phyloP scores from a whole-genome alignment of 2,113 vertebrate genomes.

The Falcunculus frontatus region DNA sequence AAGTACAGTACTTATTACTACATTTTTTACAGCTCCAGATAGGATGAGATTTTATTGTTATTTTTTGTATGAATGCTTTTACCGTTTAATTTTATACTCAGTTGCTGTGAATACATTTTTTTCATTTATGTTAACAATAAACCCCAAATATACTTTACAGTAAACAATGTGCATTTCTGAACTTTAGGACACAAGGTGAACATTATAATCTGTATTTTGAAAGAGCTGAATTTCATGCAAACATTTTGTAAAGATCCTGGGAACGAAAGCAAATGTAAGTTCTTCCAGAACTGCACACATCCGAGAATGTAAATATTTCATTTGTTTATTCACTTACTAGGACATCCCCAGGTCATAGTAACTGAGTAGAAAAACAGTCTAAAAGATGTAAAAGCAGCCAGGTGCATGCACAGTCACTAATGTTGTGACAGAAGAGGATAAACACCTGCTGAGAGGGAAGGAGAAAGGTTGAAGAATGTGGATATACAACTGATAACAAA shows the following conservation, averaged over 20 bases:
- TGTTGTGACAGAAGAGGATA: neutral
- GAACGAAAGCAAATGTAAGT: neutral
- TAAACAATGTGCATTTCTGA: neutral
- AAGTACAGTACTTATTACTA: neutral
- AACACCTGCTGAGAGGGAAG: neutral
- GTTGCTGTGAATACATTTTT: neutral
- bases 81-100: neutral
- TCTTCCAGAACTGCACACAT: neutral
- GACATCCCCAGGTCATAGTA: neutral
- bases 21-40: neutral
- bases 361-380: neutral
- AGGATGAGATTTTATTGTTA: neutral
- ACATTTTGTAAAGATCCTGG: neutral
- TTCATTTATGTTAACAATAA: neutral
- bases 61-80: neutral
- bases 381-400: neutral
- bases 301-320: accelerated
- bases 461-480: neutral
- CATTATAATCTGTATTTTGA: neutral
- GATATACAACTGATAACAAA: neutral
- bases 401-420: neutral
- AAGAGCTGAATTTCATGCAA: neutral
- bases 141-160: neutral
- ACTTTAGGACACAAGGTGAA: neutral
- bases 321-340: neutral